A percentile compares a stretch with the other conserved stretches of the same genome.
These are phyloP conservation scores for Schizaphis graminum DNA, from an alignment of 2,888 invertebrate genomes.

Conservation along the genomic window DNA sequence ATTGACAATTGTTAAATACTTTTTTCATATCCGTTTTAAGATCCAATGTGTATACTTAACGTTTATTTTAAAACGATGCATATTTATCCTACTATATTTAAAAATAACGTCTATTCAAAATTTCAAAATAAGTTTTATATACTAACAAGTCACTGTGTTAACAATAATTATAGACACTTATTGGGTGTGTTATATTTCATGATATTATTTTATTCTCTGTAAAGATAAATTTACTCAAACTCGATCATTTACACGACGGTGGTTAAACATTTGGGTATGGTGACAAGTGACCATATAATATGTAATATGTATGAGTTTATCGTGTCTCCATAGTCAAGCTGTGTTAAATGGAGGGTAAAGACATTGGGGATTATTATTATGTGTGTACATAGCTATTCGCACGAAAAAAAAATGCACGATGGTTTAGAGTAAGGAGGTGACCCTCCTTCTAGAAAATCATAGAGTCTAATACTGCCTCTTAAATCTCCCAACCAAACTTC, in stretches of 20 bases:
- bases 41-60: background rate
- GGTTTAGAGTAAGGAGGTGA: background rate
- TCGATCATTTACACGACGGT: slow-evolving; percentile 25
- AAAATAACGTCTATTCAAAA: background rate
- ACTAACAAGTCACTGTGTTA: background rate
- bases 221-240: background rate
- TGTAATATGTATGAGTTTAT: slow-evolving; percentile 64
- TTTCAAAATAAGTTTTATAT: background rate
- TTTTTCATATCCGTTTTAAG: background rate
- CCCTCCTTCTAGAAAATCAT: background rate
- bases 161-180: background rate
- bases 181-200: background rate
- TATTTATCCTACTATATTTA: background rate
- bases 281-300: slow-evolving; percentile 60
- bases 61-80: background rate
- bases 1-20: background rate
- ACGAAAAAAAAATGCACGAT: background rate
- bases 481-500: slow-evolving; percentile 59
- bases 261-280: slow-evolving; percentile 32
- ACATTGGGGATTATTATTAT: slow-evolving; percentile 54
- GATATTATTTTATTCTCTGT: background rate
- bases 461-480: slow-evolving; percentile 14
- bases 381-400: background rate
- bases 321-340: background rate
- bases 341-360: slow-evolving; percentile 64